These are phyloP conservation scores for Chaetops frenatus DNA, from an alignment of 2,113 vertebrate species.

Conservation along the genomic window DNA sequence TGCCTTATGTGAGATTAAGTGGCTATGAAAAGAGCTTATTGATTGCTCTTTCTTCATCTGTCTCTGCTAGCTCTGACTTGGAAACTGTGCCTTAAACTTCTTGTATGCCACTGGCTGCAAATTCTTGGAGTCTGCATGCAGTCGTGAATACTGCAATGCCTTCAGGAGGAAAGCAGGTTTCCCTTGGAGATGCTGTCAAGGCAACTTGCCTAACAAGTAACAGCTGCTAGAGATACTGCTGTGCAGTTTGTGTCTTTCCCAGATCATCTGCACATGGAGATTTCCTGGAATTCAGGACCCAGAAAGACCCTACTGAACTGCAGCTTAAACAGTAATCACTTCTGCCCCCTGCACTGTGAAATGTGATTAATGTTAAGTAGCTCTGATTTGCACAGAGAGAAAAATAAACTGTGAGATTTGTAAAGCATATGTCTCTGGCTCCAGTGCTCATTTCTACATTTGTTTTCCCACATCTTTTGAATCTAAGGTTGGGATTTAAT, in stretches of 20 bases:
- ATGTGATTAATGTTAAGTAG: not conserved
- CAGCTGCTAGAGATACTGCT: not conserved
- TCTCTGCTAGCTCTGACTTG: not conserved
- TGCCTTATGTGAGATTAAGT: not conserved
- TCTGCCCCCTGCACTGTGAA: conserved; percentile 8
- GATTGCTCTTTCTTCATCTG: not conserved
- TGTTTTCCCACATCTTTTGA: not conserved
- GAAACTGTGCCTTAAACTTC: not conserved
- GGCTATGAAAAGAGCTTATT: not conserved
- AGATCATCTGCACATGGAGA: not conserved
- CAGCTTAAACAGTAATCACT: not conserved
- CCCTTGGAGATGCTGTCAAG: not conserved
- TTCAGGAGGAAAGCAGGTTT: not conserved
- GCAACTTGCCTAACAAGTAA: not conserved
- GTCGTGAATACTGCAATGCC: not conserved
- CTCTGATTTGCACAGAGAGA: not conserved
- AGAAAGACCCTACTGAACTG: not conserved
- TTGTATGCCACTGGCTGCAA: not conserved
- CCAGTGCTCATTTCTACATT: not conserved
- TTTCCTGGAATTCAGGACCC: not conserved
- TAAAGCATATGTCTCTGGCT: not conserved
- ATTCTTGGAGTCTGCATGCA: not conserved
- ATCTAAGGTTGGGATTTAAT: not conserved
- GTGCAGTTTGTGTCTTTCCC: not conserved
- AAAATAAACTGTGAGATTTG: conserved; percentile 45